Evolutionary conservation across 1,140 invertebrate genomes (phyloP).

Genomic region (Lucilia sericata): DNA sequence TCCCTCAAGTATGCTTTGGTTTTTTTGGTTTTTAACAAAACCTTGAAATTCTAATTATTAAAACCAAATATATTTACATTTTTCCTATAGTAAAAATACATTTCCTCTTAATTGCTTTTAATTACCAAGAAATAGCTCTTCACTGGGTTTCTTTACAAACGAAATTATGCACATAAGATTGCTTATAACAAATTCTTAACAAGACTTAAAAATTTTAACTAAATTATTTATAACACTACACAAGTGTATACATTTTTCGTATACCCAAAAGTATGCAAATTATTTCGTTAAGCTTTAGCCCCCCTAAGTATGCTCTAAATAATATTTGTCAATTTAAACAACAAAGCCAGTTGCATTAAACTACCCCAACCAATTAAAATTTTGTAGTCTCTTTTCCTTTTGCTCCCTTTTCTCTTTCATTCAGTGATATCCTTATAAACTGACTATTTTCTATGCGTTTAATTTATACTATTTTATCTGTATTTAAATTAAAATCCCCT

Average conservation of each 20-base stretch:
- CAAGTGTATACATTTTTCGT: not conserved
- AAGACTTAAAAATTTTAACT: not conserved
- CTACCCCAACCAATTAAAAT: not conserved
- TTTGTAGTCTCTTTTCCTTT: not conserved
- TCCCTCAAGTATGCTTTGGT: not conserved
- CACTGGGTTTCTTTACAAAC: not conserved
- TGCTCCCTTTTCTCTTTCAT: not conserved
- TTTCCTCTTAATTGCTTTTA: no score
- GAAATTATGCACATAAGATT: not conserved
- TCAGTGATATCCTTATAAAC: not conserved
- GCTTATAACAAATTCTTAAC: not conserved
- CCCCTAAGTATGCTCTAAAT: not conserved
- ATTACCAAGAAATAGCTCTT: not conserved
- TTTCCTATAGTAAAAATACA: not conserved
- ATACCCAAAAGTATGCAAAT: not conserved
- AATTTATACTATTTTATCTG: not conserved
- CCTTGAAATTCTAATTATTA: not conserved
- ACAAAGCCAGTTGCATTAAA: not conserved
- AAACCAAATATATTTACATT: not conserved
- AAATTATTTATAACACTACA: not conserved
- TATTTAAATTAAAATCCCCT: not conserved
- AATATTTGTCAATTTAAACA: not conserved
- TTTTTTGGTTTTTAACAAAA: not conserved
- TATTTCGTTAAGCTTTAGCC: not conserved
- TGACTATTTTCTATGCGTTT: not conserved